A percentile compares a stretch with the other conserved stretches of the same genome.
These are phyloP conservation scores for Botia almorhae DNA, from an alignment of 2,797 vertebrate genomes.

Conservation along the genomic window DNA sequence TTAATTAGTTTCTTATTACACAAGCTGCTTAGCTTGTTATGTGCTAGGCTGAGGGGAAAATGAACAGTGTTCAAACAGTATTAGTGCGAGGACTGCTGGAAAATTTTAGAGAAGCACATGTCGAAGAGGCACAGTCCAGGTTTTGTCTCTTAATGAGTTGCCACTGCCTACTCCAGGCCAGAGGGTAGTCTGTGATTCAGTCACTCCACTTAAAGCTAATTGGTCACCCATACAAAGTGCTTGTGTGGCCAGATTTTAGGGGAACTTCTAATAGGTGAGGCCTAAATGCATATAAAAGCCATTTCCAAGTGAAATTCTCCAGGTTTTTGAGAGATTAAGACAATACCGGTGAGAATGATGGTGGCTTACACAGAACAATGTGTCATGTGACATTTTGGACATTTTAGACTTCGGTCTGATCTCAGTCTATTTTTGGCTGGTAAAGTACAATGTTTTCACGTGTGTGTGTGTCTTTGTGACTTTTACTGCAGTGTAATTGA, in stretches of 20 bases:
- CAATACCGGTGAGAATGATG: background rate
- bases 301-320: background rate
- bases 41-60: background rate
- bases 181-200: conserved; percentile 37
- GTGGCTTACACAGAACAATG: no score
- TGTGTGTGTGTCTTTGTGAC: background rate
- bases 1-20: background rate
- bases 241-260: conserved; percentile 25
- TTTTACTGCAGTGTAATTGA: conserved; percentile 21
- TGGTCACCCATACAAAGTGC: conserved; percentile 26
- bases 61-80: background rate
- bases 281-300: conserved; percentile 6
- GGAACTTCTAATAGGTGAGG: conserved; percentile 13
- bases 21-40: background rate
- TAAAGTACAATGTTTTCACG: conserved; percentile 30
- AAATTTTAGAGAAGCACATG: background rate
- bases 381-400: background rate
- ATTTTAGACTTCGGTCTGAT: background rate
- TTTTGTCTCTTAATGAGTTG: conserved; percentile 30
- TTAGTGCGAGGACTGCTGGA: background rate
- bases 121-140: conserved; percentile 13
- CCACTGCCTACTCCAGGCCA: conserved; percentile 30
- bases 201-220: conserved; percentile 34
- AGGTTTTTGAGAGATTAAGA: background rate
- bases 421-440: background rate